phyloP scores from a whole-genome alignment of 2,797 vertebrate genomes.

The Mycteria americana region DNA sequence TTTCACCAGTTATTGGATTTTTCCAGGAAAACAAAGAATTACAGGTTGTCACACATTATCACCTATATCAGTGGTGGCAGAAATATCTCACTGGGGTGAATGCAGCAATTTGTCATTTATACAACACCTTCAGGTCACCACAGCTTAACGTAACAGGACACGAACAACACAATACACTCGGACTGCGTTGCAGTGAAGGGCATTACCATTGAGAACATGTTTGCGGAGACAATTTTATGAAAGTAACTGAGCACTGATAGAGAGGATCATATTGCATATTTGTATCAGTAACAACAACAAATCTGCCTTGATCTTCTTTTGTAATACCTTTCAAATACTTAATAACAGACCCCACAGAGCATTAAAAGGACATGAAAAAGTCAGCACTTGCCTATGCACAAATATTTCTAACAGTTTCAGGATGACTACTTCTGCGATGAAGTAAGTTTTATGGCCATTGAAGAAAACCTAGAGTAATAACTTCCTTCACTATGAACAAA shows the following conservation, averaged over 20 bases:
- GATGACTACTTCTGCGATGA: background rate
- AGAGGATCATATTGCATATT: background rate
- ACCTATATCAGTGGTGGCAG: background rate
- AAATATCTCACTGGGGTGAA: background rate
- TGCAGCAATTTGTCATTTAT: slow-evolving; percentile 27
- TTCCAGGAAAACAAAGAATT: slow-evolving; percentile 31
- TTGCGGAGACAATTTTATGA: background rate
- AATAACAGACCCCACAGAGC: background rate
- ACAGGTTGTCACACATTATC: background rate
- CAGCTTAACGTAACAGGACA: background rate
- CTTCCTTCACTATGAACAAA: background rate
- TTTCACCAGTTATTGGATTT: slow-evolving; percentile 3
- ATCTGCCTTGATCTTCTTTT: background rate
- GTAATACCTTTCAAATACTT: background rate
- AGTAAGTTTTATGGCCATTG: background rate
- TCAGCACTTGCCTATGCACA: background rate
- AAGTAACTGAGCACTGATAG: background rate
- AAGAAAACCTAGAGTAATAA: background rate
- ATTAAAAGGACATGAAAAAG: background rate
- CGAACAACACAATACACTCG: background rate
- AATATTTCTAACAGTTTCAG: background rate
- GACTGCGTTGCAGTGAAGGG: background rate
- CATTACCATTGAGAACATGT: background rate
- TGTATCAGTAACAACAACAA: background rate
- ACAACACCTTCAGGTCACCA: background rate